A percentile compares a stretch with the other conserved stretches of the same genome.
Evolutionary conservation across 2,888 invertebrate genomes (phyloP).

Genomic region (Nasonovia ribisnigri): DNA sequence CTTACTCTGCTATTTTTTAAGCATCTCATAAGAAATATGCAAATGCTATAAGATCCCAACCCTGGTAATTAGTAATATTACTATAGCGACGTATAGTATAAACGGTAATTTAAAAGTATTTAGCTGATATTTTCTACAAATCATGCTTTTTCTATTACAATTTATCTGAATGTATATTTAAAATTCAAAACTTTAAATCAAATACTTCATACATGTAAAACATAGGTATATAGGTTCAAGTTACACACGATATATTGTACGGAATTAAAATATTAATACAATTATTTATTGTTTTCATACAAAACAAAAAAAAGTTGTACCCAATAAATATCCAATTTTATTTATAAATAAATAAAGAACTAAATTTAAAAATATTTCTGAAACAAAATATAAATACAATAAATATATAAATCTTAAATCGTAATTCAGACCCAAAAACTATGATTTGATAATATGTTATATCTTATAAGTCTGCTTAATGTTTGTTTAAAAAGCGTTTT

Average conservation of each 20-base stretch:
- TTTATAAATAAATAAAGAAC: not conserved
- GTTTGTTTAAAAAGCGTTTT: not conserved
- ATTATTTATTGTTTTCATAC: not conserved
- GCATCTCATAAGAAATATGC: too few relatives aligned
- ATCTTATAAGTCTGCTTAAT: not conserved
- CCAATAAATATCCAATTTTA: not conserved
- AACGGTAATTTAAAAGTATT: not conserved
- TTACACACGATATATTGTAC: too few relatives aligned
- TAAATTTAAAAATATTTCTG: not conserved
- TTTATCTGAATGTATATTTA: not conserved
- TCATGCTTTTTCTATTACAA: not conserved
- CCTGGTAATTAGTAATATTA: too few relatives aligned
- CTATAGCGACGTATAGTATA: not conserved
- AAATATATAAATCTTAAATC: not conserved
- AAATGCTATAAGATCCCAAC: too few relatives aligned
- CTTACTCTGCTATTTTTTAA: too few relatives aligned
- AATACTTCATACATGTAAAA: too few relatives aligned
- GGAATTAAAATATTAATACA: not conserved
- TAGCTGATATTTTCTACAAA: not conserved
- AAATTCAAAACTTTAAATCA: not conserved
- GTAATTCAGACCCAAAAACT: not conserved
- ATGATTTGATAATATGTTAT: not conserved
- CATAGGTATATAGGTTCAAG: too few relatives aligned
- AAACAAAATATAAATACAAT: not conserved
- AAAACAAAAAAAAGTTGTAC: not conserved